Evolutionary conservation across 1,140 invertebrate species (phyloP), one percentile per base, ranked within the genome.

Genomic region (Oedothorax gibbosus): DNA sequence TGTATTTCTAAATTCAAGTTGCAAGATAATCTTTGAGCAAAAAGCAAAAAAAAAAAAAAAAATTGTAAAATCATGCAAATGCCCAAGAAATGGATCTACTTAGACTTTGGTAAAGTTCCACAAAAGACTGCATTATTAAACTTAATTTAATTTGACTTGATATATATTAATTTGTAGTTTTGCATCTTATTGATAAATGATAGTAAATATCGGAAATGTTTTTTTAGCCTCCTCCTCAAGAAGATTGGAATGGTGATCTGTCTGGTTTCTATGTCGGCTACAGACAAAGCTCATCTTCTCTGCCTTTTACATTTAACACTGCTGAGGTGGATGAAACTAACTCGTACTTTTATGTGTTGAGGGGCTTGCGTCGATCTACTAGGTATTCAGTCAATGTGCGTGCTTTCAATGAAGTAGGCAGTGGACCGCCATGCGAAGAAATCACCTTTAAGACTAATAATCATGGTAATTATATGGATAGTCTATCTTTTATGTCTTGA

Each of bases 211-310:
- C n/a, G n/a, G 14, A 2, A 20, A 4, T 10, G 20, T 75, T 75
- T 65, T 79, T 14, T 49, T 53, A 86, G 85, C 95, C 96, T 87
- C 96, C 96, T 85, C 91, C 93, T 87, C 93, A 94, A 64, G 94
- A 96, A 86, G 94, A 96, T 88, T 97, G 96, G 96, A 98, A 98
- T 88, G 96, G 96, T 54, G 96, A 96, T 91, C 95, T 98, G 88
- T 92, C 94, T 87, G 95, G 95, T 85, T 96, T 96, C 89, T 89
- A 89, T 76, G 69, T 97, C 87, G 96, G 96, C 49, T 96, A 97
- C 90, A 95, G 95, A 91, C 91, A 96, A n/a, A 94, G 93, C 0
- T 56, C 78, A 8, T 86, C 85, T 20, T 15, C 65, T 12, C n/a
- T 53, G 11, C 71, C 72, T 18, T 76, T 49, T 54, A 82, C 71